These are phyloP conservation scores for Rhodeus uyekii DNA, from an alignment of 2,797 vertebrate species.

Conservation along the genomic window DNA sequence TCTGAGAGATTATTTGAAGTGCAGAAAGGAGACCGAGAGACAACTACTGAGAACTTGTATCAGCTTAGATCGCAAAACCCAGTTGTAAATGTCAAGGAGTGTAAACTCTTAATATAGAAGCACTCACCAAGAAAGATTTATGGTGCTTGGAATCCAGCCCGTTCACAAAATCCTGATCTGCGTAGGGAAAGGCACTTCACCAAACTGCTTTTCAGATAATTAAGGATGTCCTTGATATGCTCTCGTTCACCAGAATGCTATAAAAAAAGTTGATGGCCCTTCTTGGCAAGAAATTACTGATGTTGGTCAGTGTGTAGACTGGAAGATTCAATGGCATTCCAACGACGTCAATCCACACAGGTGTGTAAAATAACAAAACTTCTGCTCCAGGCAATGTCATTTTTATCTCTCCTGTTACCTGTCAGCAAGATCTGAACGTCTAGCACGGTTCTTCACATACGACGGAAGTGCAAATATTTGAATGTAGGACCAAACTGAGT, in stretches of 20 bases:
- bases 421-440: conserved; percentile 24
- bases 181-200: conserved; percentile 14
- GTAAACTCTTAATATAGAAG: conserved; percentile 36
- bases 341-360: conserved; percentile 14
- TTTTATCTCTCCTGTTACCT: conserved; percentile 21
- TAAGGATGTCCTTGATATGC: conserved; percentile 29
- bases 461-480: conserved; percentile 2
- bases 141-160: conserved; percentile 31
- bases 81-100: conserved; percentile 43
- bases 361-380: conserved; percentile 21
- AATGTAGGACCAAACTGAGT: conserved; percentile 40
- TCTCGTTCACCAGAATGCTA: conserved; percentile 9
- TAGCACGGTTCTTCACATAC: conserved; percentile 27
- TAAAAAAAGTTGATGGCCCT: conserved; percentile 18
- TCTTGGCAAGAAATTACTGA: neutral
- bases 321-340: conserved; percentile 48
- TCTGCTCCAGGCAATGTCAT: conserved; percentile 17
- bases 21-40: conserved; percentile 2
- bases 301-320: conserved; percentile 7
- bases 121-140: conserved; percentile 6
- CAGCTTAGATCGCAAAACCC: conserved; percentile 23
- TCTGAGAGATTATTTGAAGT: conserved; percentile 58
- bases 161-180: conserved; percentile 12
- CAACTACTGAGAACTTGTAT: conserved; percentile 14
- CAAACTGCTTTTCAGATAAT: conserved; percentile 34